Evolutionary conservation across 2,797 vertebrate genomes (phyloP).

Genomic region (Trematomus bernacchii): DNA sequence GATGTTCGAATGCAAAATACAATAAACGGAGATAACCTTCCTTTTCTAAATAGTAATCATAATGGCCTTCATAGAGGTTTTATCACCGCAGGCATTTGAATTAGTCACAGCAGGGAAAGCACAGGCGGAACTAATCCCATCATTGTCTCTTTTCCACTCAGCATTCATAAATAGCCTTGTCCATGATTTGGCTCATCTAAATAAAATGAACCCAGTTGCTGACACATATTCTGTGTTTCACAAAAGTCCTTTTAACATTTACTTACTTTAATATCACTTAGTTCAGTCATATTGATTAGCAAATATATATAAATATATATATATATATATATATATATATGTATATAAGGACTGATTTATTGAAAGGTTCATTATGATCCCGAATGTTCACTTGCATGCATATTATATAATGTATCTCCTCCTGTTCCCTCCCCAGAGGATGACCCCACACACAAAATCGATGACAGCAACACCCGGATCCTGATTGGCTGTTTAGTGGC

Average conservation of each 20-base stretch:
- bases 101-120: not conserved
- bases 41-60: not conserved
- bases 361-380: not conserved
- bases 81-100: not conserved
- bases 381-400: not conserved
- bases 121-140: not conserved
- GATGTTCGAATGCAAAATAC: too few species aligned
- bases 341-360: too few species aligned
- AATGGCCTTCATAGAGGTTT: not conserved
- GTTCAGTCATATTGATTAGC: too few species aligned
- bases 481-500: conserved; percentile 97
- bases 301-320: too few species aligned
- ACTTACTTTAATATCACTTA: not conserved
- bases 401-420: conserved; percentile 36
- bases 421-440: conserved; percentile 75
- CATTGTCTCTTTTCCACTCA: too few species aligned
- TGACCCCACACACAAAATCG: conserved; percentile 95
- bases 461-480: conserved; percentile 97
- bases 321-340: too few species aligned
- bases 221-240: not conserved
- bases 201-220: too few species aligned
- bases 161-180: too few species aligned
- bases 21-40: not conserved
- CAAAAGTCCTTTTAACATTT: not conserved
- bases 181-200: too few species aligned